phyloP scores from a whole-genome alignment of 2,797 vertebrate species.

The Okamejei kenojei region DNA sequence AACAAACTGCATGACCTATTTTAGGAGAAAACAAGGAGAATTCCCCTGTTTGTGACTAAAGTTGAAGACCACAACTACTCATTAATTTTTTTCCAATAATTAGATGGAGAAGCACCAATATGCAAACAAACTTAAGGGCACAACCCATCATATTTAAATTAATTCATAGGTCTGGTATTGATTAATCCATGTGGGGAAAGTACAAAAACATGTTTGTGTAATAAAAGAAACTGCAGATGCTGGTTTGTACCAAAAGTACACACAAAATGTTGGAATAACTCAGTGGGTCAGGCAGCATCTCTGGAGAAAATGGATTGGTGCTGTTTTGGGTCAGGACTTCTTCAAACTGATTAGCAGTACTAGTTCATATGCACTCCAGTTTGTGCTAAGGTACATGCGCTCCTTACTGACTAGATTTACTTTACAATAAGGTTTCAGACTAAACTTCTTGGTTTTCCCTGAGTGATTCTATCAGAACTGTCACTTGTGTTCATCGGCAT shows the following conservation, averaged over 20 bases:
- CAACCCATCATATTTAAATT: too few species aligned
- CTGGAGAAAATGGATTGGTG: too few species aligned
- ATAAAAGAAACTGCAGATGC: too few species aligned
- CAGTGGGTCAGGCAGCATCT: too few species aligned
- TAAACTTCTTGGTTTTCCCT: conserved; percentile 4
- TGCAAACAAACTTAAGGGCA: background rate
- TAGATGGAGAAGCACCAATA: background rate
- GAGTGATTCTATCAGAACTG: background rate
- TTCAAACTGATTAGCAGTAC: too few species aligned
- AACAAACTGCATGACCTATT: background rate
- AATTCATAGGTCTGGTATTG: too few species aligned
- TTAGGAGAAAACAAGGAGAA: background rate
- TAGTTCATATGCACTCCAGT: background rate
- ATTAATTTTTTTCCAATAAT: background rate
- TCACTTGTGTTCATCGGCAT: background rate
- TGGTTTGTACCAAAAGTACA: too few species aligned
- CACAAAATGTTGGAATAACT: too few species aligned
- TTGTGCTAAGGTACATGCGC: background rate
- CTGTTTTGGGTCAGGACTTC: too few species aligned
- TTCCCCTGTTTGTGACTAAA: background rate
- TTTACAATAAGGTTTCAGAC: background rate
- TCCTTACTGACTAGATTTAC: background rate
- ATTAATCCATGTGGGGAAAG: too few species aligned
- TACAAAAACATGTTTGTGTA: too few species aligned
- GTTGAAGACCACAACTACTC: background rate